phyloP scores from a whole-genome alignment of 2,797 vertebrate genomes.

The Smutsia temminckii region DNA sequence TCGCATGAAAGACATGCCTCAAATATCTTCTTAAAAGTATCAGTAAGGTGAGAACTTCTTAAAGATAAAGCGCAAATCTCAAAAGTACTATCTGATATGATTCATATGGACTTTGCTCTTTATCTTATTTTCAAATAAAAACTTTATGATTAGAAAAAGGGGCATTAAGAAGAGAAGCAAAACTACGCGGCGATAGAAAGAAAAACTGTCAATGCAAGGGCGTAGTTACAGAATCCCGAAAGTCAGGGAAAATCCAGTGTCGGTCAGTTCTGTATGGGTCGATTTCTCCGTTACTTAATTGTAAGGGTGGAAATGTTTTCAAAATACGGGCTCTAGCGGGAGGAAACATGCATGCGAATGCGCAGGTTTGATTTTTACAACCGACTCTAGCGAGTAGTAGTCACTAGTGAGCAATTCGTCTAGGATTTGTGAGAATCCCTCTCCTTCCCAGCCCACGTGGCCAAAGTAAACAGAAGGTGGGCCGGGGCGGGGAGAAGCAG shows the following conservation, averaged over 20 bases:
- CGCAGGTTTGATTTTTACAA: background rate
- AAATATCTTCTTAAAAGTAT: background rate
- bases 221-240: background rate
- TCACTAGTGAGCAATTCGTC: background rate
- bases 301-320: background rate
- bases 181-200: background rate
- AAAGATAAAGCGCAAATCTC: background rate
- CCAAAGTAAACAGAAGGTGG: constrained; percentile 89
- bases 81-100: background rate
- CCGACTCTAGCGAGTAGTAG: background rate
- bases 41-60: background rate
- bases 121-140: constrained; percentile 9
- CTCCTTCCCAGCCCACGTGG: constrained; percentile 83
- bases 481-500: constrained; percentile 57
- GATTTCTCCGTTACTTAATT: constrained; percentile 39
- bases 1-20: background rate
- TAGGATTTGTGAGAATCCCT: background rate
- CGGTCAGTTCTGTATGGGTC: background rate
- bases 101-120: background rate
- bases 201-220: background rate
- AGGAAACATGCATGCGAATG: background rate
- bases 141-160: background rate
- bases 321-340: background rate
- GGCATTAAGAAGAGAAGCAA: background rate
- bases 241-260: background rate